phyloP scores from a whole-genome alignment of 2,888 invertebrate species.

The Agonum fuliginosum region DNA sequence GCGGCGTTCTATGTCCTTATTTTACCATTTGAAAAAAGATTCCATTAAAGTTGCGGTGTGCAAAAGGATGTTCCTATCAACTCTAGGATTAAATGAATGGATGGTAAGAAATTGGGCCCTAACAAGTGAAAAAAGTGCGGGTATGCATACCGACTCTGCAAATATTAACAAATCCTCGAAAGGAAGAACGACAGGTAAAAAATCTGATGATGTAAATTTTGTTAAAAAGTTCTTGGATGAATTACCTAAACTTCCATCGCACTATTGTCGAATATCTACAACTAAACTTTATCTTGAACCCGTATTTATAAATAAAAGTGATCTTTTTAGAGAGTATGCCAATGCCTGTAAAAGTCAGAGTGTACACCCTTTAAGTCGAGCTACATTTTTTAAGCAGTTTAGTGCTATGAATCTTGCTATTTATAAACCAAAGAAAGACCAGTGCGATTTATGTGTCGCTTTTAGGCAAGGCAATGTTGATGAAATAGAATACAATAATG shows the following conservation, averaged over 20 bases:
- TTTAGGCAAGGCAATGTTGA: conserved; percentile 63
- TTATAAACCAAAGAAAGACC: conserved; percentile 63
- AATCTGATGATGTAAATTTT: not conserved
- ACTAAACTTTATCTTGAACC: conserved; percentile 63
- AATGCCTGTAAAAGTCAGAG: conserved; percentile 57
- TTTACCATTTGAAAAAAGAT: not conserved
- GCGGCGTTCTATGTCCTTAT: not conserved
- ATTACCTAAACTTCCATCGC: conserved; percentile 64
- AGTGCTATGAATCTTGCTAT: conserved; percentile 62
- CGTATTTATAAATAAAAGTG: not conserved
- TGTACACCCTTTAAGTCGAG: conserved; percentile 55
- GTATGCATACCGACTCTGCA: conserved; percentile 15
- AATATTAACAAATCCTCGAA: not conserved
- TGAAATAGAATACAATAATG: conserved; percentile 62
- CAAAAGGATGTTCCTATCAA: conserved; percentile 62
- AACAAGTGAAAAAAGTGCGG: conserved; percentile 2
- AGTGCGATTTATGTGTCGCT: conserved; percentile 63
- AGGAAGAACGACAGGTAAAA: not conserved
- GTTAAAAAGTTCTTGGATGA: conserved; percentile 59
- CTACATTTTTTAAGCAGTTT: conserved; percentile 61
- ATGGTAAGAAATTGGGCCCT: conserved; percentile 43
- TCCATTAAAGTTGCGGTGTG: conserved; percentile 58
- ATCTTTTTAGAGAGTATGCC: conserved; percentile 60
- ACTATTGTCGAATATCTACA: conserved; percentile 62
- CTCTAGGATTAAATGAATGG: conserved; percentile 62